phyloP scores from a whole-genome alignment of 2,113 vertebrate species.

The Coptodon rendalli region DNA sequence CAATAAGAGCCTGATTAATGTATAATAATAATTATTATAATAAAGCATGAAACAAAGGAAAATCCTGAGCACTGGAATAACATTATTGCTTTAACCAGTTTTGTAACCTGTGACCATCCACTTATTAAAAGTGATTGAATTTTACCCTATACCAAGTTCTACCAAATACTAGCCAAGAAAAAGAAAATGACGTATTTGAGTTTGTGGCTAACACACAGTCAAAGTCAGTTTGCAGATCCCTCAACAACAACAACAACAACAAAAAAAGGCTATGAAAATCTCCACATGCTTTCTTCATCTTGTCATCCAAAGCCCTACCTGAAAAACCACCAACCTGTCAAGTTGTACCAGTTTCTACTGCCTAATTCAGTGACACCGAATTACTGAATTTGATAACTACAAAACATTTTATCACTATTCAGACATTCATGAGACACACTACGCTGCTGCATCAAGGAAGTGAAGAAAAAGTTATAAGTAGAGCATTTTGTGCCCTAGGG shows the following conservation, averaged over 20 bases:
- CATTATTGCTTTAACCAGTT: not conserved
- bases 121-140: not conserved
- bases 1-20: not conserved
- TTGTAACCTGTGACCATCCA: not conserved
- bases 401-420: not conserved
- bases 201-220: not conserved
- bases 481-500: fast-evolving
- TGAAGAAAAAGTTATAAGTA: not conserved
- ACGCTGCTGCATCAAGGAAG: fast-evolving
- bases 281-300: not conserved
- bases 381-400: not conserved
- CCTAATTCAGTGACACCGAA: fast-evolving
- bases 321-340: not conserved
- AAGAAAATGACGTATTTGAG: not conserved
- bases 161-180: not conserved
- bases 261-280: not conserved
- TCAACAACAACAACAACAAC: not conserved
- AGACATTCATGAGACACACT: not conserved
- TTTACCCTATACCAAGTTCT: not conserved
- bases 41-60: not conserved
- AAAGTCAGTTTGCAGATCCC: not conserved
- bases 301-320: not conserved
- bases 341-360: not conserved
- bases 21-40: not conserved
- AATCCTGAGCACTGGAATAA: not conserved